Conservation (phyloP, 2,113 vertebrate genomes). For the Microtus ochrogaster region DNA sequence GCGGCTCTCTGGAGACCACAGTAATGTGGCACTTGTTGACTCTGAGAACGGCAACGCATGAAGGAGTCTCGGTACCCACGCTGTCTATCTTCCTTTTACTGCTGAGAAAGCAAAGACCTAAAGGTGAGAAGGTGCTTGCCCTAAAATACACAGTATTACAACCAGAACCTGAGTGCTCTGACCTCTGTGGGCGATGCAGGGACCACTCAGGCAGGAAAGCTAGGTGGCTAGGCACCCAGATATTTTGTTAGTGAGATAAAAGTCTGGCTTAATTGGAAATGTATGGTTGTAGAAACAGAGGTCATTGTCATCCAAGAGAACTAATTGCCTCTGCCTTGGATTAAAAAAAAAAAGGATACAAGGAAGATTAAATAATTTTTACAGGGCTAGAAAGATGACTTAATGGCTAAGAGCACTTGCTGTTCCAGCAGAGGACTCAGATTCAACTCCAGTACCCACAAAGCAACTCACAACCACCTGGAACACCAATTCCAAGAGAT, state of each 20-base stretch:
- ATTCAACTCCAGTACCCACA: not conserved
- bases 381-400: not conserved
- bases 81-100: not conserved
- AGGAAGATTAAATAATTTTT: not conserved
- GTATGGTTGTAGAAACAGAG: conserved; percentile 45
- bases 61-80: conserved; percentile 17
- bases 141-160: conserved; percentile 4
- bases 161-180: not conserved
- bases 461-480: not conserved
- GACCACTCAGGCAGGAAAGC: not conserved
- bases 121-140: not conserved
- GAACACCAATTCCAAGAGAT: not conserved
- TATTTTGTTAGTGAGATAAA: not conserved
- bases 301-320: conserved; percentile 36
- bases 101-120: conserved; percentile 45
- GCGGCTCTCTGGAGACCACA: conserved; percentile 15
- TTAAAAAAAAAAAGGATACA: conserved; percentile 44
- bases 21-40: conserved; percentile 36
- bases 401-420: not conserved
- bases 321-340: not conserved
- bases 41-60: not conserved
- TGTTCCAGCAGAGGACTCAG: not conserved
- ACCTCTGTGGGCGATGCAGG: not conserved
- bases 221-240: not conserved
- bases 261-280: conserved; percentile 26